phyloP scores from a whole-genome alignment of 1,140 invertebrate genomes.

The Akabosia matsudoensis region DNA sequence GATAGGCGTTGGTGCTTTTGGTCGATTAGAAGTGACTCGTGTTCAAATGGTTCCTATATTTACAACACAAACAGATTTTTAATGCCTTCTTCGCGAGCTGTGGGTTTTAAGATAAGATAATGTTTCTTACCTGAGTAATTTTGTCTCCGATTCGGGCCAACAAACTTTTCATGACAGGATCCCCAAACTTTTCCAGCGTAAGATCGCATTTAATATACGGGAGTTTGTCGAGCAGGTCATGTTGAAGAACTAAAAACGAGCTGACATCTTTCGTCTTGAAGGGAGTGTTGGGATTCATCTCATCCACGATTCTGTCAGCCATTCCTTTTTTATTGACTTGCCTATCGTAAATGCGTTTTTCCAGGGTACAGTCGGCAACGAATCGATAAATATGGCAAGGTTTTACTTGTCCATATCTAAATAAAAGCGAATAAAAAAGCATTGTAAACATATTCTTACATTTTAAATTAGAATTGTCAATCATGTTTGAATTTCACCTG shows the following conservation, averaged over 20 bases:
- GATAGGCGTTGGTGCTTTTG: slow-evolving; percentile 93
- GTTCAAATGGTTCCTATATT: slow-evolving; percentile 90
- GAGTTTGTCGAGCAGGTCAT: slow-evolving; percentile 36
- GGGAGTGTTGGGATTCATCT: slow-evolving; percentile 94
- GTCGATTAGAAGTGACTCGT: slow-evolving; percentile 93
- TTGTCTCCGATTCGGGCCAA: slow-evolving; percentile 64
- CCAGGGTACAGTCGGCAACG: slow-evolving; percentile 93
- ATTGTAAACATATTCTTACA: not conserved
- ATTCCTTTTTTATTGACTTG: slow-evolving; percentile 98
- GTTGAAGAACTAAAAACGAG: slow-evolving; percentile 60
- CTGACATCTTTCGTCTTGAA: slow-evolving; percentile 92
- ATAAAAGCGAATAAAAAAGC: slow-evolving; percentile 27
- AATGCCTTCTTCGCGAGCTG: too few species aligned
- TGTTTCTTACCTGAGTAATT: slow-evolving; percentile 64
- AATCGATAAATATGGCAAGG: slow-evolving; percentile 93
- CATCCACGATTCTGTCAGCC: slow-evolving; percentile 95
- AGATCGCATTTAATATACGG: slow-evolving; percentile 49
- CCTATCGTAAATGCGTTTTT: slow-evolving; percentile 96
- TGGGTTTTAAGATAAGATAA: too few species aligned
- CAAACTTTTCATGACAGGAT: slow-evolving; percentile 75
- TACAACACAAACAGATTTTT: not conserved
- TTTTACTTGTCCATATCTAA: slow-evolving; percentile 86
- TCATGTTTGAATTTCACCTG: slow-evolving; percentile 54
- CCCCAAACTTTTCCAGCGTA: slow-evolving; percentile 69
- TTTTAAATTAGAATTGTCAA: not conserved